A percentile compares a stretch with the other conserved stretches of the same genome.
These are phyloP conservation scores for Probaryconus sp. DNA, from an alignment of 1,140 invertebrate genomes.

Conservation along the genomic window DNA sequence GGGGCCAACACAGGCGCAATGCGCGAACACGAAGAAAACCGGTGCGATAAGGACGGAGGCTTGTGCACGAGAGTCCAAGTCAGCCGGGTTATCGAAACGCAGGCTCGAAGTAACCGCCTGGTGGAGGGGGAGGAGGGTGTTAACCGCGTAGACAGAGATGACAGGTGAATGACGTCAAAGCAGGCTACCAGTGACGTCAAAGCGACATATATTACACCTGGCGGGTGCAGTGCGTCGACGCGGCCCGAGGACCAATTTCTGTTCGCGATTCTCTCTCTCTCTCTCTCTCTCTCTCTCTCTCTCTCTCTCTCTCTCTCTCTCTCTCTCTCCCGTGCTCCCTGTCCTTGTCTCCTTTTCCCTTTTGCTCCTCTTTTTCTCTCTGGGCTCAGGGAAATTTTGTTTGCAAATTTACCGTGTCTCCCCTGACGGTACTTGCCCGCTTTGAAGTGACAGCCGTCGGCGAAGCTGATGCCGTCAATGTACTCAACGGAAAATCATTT, in stretches of 20 bases:
- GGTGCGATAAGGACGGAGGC: neutral
- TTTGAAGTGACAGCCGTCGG: slow-evolving; percentile 11
- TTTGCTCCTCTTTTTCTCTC: slow-evolving; percentile 11
- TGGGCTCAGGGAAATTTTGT: slow-evolving; percentile 30
- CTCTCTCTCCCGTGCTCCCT: slow-evolving; percentile 1
- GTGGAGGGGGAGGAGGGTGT: slow-evolving; percentile 27
- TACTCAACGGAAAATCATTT: slow-evolving; percentile 41
- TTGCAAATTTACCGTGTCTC: slow-evolving; percentile 38
- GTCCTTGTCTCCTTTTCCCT: neutral
- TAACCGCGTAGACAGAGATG: slow-evolving; percentile 45
- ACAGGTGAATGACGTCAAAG: slow-evolving; percentile 69
- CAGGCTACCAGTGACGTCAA: slow-evolving; percentile 66
- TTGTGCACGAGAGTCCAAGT: neutral
- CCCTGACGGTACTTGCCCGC: slow-evolving; percentile 4
- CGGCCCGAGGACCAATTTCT: slow-evolving; percentile 51
- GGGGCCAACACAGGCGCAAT: neutral
- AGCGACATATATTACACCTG: slow-evolving; percentile 61
- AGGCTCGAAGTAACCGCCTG: slow-evolving; percentile 12
- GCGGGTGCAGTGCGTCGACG: slow-evolving; percentile 53
- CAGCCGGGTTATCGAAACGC: slow-evolving; percentile 43
- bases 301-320: neutral
- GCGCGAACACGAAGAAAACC: neutral
- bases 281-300: slow-evolving; percentile 1
- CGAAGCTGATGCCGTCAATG: slow-evolving; percentile 21
- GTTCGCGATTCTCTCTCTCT: slow-evolving; percentile 7